Base-by-base conservation (phyloP, 2,113 vertebrate species). In the Trogon surrucura region DNA sequence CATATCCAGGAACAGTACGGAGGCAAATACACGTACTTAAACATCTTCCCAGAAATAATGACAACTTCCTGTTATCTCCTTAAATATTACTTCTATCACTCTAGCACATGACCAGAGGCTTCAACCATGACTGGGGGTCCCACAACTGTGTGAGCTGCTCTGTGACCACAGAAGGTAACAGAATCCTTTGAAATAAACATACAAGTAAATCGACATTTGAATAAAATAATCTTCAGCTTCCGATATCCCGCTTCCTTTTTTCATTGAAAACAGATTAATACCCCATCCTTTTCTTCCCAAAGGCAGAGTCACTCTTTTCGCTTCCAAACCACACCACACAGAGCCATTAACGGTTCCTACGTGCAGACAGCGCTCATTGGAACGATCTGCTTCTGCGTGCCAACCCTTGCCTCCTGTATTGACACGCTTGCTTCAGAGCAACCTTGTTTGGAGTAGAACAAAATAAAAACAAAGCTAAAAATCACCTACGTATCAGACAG, bases 111-210 rank as follows among this genome's bases (percentile, higher is more conserved):
- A 53, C 62, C 41, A 61, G 69, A 60, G 45, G 57, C 26, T 81
- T 61, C 57, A 81, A 18, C 10, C 25, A 61, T 27, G 90, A 83
- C 45, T 29, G 13, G 54, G n/a, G 45, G 44, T 54, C 45, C 62
- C 50, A 45, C 25, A 62, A 10, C 26, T 29, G 4, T 30, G 11
- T 8, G 16, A 85, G 30, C 41, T 30, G 26, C 53, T 47, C 56
- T 53, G 16, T 16, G 30, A 80, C 26, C 0, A 4, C 3, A 2
- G 0, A 34, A 36, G 44, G 9, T 47, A 80, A 61, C 9, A 32
- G 27, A 23, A 54, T 54, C 36, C n/a, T 60, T 54, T 32, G 48
- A 47, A 5, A 58, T 26, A 5, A 81, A 78, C 29, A 51, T 8
- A 34, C 0, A 82, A 65, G 58, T 62, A 77, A 79, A 88, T 0